These are phyloP conservation scores for Synodontis membranacea DNA, from an alignment of 2,113 vertebrate genomes.

Conservation along the genomic window DNA sequence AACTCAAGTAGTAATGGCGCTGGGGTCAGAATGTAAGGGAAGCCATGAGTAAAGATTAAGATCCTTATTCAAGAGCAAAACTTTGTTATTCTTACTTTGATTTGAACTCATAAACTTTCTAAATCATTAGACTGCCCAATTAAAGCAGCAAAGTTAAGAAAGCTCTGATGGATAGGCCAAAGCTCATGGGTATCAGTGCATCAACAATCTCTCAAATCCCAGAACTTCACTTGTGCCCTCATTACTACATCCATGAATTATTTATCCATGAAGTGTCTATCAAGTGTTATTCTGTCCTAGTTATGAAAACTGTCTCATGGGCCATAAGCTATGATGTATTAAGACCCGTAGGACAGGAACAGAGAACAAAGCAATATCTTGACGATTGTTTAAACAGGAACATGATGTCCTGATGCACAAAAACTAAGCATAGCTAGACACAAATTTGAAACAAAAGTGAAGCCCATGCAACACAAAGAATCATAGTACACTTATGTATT, in stretches of 20 bases:
- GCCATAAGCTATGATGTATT: neutral
- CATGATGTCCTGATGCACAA: neutral
- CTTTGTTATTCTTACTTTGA: neutral
- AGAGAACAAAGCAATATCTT: neutral
- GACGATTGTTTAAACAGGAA: neutral
- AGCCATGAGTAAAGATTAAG: neutral
- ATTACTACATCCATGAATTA: slow-evolving; percentile 41
- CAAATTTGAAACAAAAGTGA: neutral
- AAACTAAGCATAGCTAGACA: neutral
- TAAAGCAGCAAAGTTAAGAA: neutral
- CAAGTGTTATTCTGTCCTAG: slow-evolving; percentile 20
- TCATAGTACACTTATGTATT: neutral
- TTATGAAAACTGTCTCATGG: slow-evolving; percentile 31
- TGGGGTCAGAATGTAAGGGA: neutral
- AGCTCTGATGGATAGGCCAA: neutral
- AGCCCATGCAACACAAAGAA: neutral
- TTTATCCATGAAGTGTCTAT: slow-evolving; percentile 34
- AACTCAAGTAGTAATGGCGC: neutral
- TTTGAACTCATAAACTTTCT: neutral
- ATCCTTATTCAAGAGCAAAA: neutral
- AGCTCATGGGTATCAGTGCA: slow-evolving; percentile 8
- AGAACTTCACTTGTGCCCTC: slow-evolving; percentile 30
- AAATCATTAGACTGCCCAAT: neutral
- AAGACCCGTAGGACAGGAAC: slow-evolving; percentile 9
- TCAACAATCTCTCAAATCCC: slow-evolving; percentile 2